phyloP scores from a whole-genome alignment of 2,888 invertebrate species.

The Hanleya hanleyi region DNA sequence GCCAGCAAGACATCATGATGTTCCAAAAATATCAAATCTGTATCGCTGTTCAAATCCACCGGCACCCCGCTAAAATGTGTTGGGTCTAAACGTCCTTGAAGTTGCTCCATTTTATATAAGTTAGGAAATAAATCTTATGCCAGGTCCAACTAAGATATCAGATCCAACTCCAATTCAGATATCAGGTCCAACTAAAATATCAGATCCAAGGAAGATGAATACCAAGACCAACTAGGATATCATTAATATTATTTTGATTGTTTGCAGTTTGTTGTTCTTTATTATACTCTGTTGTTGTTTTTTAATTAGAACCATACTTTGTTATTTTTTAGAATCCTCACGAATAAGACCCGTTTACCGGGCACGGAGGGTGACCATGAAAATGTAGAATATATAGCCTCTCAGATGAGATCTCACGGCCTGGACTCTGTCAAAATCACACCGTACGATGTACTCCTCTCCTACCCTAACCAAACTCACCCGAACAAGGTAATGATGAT shows the following conservation, averaged over 20 bases:
- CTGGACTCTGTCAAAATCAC: conserved; percentile 47
- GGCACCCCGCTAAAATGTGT: too few relatives aligned
- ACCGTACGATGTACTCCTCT: conserved; percentile 59
- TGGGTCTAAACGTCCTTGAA: too few relatives aligned
- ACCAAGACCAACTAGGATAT: not conserved
- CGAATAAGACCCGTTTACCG: conserved; percentile 51
- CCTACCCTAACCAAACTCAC: conserved; percentile 49
- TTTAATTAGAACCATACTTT: not conserved
- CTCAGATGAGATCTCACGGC: conserved; percentile 45
- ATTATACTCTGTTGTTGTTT: not conserved
- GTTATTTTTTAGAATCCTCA: conserved; percentile 34
- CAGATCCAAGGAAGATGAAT: not conserved
- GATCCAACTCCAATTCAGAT: too few relatives aligned
- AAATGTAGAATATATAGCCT: conserved; percentile 42
- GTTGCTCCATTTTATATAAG: too few relatives aligned
- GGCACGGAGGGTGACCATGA: conserved; percentile 46
- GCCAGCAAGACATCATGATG: too few relatives aligned
- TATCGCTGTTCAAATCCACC: too few relatives aligned
- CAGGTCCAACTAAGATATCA: too few relatives aligned
- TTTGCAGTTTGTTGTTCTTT: not conserved
- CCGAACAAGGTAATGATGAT: conserved; percentile 44
- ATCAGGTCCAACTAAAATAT: too few relatives aligned
- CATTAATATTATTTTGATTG: not conserved
- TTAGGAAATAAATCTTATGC: too few relatives aligned
- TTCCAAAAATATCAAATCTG: too few relatives aligned